Evolutionary conservation across 35 echinoderm and acorn worm species (phyloP), one percentile per base, ranked within the genome.

Genomic region (Antedon bifida): DNA sequence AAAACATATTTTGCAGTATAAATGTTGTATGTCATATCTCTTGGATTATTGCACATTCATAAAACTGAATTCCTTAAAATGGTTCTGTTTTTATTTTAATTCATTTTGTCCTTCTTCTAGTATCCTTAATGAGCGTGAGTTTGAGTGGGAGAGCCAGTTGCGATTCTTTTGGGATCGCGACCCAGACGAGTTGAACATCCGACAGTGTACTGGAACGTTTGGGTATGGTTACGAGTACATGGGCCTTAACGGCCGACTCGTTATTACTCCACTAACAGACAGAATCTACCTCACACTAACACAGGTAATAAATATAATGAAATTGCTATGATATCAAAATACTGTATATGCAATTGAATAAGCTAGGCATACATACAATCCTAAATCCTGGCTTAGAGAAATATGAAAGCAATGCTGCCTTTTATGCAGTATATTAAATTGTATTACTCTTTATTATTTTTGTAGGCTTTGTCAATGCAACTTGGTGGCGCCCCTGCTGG

Each of bases 211-310:
- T 14, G 94, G 94, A 46, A 92, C 94, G 23, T 97, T 97, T 76
- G 94, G 94, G 31, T 97, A 97, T 80, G 94, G 94, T 33, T 97
- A 97, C 36, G 94, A 97, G 46, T 97, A 97, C 87, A 97, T 97
- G 94, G 94, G 94, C 77, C 82, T 97, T 76, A 97, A 97, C 74
- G 94, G 94, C 35, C 87, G 94, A 44, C 85, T 97, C 35, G 94
- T 97, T 32, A 97, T 97, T 83, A 97, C 94, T 51, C 94, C 94
- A 29, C 90, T 97, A 21, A 97, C 94, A 73, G 94, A 97, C 85
- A 89, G 94, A 90, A 97, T 97, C 86, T 97, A 97, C 75, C 87
- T 97, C 1, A 97, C 94, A 82, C 87, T 97, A 2, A 97, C 94
- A 74, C 94, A 97, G 82, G 94, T 97, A 87, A 74, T 73, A 30